These are phyloP conservation scores for Caerostris extrusa DNA, from an alignment of 1,140 invertebrate species.

Conservation along the genomic window DNA sequence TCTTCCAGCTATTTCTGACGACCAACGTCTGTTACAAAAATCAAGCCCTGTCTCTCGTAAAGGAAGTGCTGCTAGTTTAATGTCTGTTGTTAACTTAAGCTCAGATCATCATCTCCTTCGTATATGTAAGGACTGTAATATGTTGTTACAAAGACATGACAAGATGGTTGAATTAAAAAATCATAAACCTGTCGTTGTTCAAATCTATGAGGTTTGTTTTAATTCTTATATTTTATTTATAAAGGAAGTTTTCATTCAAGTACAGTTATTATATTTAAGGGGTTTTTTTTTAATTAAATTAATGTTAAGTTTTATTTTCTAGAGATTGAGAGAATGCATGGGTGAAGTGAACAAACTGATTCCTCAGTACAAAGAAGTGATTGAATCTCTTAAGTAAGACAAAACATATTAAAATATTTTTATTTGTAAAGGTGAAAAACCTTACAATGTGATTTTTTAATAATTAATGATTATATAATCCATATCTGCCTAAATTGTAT, in stretches of 20 bases:
- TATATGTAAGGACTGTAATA: conserved; percentile 91
- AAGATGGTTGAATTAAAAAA: conserved; percentile 90
- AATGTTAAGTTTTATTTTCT: conserved; percentile 52
- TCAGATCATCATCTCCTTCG: conserved; percentile 87
- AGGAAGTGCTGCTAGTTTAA: conserved; percentile 81
- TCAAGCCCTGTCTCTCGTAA: conserved; percentile 77
- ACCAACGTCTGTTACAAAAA: conserved; percentile 39
- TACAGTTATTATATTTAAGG: background rate
- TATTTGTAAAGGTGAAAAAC: background rate
- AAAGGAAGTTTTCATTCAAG: background rate
- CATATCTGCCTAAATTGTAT: no score
- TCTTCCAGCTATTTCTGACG: conserved; percentile 57
- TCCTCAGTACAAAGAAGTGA: conserved; percentile 93
- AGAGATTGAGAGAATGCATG: conserved; percentile 87
- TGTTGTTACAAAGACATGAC: conserved; percentile 90
- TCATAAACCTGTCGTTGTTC: conserved; percentile 89
- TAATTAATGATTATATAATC: no score
- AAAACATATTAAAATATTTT: background rate
- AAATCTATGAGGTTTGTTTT: conserved; percentile 88
- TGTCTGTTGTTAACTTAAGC: conserved; percentile 82
- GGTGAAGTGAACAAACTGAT: conserved; percentile 89
- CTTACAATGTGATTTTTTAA: background rate
- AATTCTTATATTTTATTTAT: background rate
- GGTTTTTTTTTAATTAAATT: conserved; percentile 12
- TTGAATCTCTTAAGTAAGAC: conserved; percentile 85